A percentile compares a stretch with the other conserved stretches of the same genome.
These are phyloP conservation scores for Drosophila sp. DNA, from an alignment of 1,140 invertebrate genomes.

Conservation along the genomic window DNA sequence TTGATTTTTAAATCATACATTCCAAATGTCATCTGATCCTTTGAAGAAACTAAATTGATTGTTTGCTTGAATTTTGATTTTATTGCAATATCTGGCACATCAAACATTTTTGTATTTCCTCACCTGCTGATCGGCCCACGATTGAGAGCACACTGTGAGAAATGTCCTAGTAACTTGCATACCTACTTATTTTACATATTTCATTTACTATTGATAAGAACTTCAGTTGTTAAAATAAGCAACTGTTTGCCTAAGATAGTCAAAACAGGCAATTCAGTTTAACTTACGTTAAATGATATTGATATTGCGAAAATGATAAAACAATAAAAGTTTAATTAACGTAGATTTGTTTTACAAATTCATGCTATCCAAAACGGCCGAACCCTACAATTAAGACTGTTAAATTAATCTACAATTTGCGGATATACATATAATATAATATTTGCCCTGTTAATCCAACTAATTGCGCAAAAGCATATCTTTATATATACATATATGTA, in stretches of 20 bases:
- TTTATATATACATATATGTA: neutral
- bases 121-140: conserved; percentile 5
- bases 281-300: neutral
- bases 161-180: neutral
- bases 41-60: neutral
- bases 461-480: neutral
- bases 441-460: conserved; percentile 3
- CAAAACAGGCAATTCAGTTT: neutral
- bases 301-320: too few species aligned
- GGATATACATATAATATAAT: neutral
- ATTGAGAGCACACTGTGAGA: neutral
- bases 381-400: neutral
- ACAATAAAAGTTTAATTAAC: too few species aligned
- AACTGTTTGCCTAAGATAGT: neutral
- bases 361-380: neutral
- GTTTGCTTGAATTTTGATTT: neutral
- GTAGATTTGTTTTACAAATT: neutral
- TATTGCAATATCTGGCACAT: neutral
- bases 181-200: neutral
- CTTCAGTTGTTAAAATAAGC: conserved; percentile 2
- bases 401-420: neutral
- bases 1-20: neutral
- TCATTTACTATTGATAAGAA: conserved; percentile 14
- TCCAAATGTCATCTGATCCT: neutral
- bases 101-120: neutral